Conservation (phyloP, 1,140 invertebrate genomes). For the Drosophila ficusphila region DNA sequence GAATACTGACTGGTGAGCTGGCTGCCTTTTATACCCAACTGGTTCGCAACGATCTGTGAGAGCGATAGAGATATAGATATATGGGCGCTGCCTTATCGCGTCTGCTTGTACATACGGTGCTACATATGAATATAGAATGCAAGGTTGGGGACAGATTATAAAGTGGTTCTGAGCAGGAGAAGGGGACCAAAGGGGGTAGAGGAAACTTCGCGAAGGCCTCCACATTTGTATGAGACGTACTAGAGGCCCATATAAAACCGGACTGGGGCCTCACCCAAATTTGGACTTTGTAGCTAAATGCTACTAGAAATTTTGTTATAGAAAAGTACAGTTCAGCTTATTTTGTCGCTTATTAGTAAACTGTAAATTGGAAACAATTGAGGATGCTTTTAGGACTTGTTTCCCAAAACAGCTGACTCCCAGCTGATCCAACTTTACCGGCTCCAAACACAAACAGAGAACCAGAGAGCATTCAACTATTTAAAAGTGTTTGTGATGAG, state of each 20-base stretch:
- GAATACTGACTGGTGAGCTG: slow-evolving; percentile 28
- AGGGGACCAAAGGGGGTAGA: background rate
- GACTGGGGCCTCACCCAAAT: slow-evolving; percentile 11
- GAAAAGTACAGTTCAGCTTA: slow-evolving; percentile 7
- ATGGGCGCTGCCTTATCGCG: slow-evolving; percentile 29
- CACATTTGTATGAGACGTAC: background rate
- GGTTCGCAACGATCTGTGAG: background rate
- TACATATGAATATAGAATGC: background rate
- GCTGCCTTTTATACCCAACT: slow-evolving; percentile 54
- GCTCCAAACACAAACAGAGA: slow-evolving; percentile 59
- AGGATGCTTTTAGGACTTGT: background rate
- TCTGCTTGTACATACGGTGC: too few relatives aligned
- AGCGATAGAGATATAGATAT: slow-evolving; percentile 19
- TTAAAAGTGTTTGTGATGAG: slow-evolving; percentile 40
- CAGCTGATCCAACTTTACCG: slow-evolving; percentile 24
- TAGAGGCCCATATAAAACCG: slow-evolving; percentile 3
- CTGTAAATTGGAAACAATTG: background rate
- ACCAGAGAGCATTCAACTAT: slow-evolving; percentile 18
- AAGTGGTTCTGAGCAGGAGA: slow-evolving; percentile 3
- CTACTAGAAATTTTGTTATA: background rate
- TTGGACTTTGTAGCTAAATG: slow-evolving; percentile 36
- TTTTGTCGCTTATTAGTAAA: background rate
- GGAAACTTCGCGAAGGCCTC: background rate
- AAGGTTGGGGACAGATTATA: background rate
- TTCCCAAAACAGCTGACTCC: background rate